These are phyloP conservation scores for Uropsilus gracilis DNA, from an alignment of 2,113 vertebrate species.

Conservation along the genomic window DNA sequence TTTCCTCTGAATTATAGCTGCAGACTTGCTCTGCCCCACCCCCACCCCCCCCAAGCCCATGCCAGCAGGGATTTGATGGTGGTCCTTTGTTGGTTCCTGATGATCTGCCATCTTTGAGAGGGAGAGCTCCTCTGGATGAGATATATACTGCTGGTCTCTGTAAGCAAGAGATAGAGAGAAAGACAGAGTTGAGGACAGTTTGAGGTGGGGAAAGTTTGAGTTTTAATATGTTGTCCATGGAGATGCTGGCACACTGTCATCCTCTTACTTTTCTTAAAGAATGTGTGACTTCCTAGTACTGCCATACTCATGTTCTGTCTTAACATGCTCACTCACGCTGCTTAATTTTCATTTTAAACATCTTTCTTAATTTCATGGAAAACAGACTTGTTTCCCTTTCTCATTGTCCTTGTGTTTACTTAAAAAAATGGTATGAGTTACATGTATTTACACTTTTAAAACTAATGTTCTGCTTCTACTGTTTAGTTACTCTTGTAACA, in stretches of 20 bases:
- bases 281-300: background rate
- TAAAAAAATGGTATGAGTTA: background rate
- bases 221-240: accelerated
- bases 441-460: background rate
- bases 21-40: too few relatives aligned
- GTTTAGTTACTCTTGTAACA: background rate
- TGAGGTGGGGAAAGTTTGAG: accelerated
- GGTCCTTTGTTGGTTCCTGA: background rate
- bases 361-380: background rate
- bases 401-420: background rate
- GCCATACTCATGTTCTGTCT: background rate
- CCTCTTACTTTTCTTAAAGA: background rate
- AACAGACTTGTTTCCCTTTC: background rate
- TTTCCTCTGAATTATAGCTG: too few relatives aligned
- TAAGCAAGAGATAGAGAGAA: background rate
- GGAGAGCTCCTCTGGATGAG: accelerated
- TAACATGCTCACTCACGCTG: background rate
- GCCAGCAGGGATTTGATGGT: too few relatives aligned
- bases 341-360: background rate
- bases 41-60: too few relatives aligned
- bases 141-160: accelerated
- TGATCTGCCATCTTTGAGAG: background rate
- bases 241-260: background rate
- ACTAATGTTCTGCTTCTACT: background rate
- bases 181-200: accelerated